Evolutionary conservation across 2,113 vertebrate genomes (phyloP), one percentile per base, ranked within the genome.

Genomic region (Oncorhynchus gorbuscha): DNA sequence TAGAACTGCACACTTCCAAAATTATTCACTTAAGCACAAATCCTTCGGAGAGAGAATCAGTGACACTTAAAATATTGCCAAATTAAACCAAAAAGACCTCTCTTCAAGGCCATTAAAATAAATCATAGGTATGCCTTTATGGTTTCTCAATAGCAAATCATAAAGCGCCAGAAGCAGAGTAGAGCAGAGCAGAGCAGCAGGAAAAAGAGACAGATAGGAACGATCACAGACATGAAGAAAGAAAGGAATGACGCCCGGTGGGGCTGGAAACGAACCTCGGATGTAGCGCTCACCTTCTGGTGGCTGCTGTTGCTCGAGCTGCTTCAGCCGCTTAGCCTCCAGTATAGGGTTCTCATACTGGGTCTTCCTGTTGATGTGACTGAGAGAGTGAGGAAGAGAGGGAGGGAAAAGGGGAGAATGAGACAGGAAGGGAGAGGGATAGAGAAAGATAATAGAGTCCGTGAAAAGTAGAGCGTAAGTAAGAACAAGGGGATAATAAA

Each of bases 281-380:
- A 90, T 87, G 86, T 89, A 87, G 85, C 89, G 90, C 95, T 93
- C 90, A 98, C 98, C 98, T 97, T 99, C 97, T 79, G 95, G 93
- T 78, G 94, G 95, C 74, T 95, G 96, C 86, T 94, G 96, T 48
- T 97, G 97, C 6, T 97, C 96, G 9, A 96, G 92, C 86, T 98
- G 98, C 78, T 97, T 96, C 93, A 97, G 97, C 89, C 95, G 92
- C 92, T 99, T 99, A 2, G 96, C 97, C 93, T 99, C 98, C 79
- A 98, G 88, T 84, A 99, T 92, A 1, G 98, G 98, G 87, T 99
- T 99, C 89, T 99, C 98, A 87, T 99, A 99, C 84, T 99, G 98
- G 0, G 98, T 99, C 94, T 98, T 99, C 91, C 97, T 94, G 95
- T 99, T 99, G 92, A 99, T 96, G 90, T 99, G 98, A 94, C 98